A percentile compares a stretch with the other conserved stretches of the same genome.
These are phyloP conservation scores for Eurytoma californica DNA, from an alignment of 2,888 invertebrate species.

Conservation along the genomic window DNA sequence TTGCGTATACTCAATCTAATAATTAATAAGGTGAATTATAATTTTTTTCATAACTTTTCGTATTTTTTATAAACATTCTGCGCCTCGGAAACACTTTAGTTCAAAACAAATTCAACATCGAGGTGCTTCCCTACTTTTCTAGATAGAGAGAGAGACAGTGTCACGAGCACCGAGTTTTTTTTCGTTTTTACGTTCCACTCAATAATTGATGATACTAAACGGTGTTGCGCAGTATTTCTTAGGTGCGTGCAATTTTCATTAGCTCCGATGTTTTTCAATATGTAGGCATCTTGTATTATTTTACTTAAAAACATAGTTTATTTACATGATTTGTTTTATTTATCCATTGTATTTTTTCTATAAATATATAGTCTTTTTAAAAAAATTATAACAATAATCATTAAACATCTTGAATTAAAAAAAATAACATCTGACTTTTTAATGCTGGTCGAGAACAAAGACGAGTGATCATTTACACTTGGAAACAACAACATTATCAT, in stretches of 20 bases:
- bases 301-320: constrained; percentile 8
- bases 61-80: constrained; percentile 44
- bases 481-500: too few relatives aligned
- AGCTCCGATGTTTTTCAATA: not conserved
- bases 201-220: not conserved
- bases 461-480: too few relatives aligned
- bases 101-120: constrained; percentile 44
- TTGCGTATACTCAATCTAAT: constrained; percentile 32
- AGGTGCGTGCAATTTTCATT: too few relatives aligned
- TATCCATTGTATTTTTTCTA: not conserved
- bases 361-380: not conserved
- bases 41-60: constrained; percentile 10
- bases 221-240: not conserved
- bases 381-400: not conserved
- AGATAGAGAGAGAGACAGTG: constrained; percentile 50
- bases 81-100: constrained; percentile 45
- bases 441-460: too few relatives aligned
- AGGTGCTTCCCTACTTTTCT: constrained; percentile 39
- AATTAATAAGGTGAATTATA: constrained; percentile 8
- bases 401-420: not conserved
- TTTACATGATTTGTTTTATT: not conserved
- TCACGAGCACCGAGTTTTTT: constrained; percentile 35
- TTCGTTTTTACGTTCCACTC: not conserved
- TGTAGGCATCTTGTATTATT: constrained; percentile 16
- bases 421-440: not conserved